These are phyloP conservation scores for Apocrypta bakeri DNA, from an alignment of 1,140 invertebrate species.

Conservation along the genomic window DNA sequence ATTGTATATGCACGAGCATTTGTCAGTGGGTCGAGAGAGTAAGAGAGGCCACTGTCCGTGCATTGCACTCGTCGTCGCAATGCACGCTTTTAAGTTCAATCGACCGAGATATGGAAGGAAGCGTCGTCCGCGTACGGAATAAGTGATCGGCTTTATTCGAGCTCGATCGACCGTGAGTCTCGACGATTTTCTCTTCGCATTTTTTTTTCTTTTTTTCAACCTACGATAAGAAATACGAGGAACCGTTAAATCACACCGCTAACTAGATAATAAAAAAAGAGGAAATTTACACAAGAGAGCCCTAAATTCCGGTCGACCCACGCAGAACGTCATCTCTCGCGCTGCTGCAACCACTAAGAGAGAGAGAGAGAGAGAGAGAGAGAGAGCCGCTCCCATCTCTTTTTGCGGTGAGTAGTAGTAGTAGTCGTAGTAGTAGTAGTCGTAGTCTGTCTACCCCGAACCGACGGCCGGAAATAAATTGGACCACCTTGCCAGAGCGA, in stretches of 20 bases:
- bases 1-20: not conserved
- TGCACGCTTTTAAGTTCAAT: constrained; percentile 39
- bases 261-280: not conserved
- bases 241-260: not conserved
- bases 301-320: constrained; percentile 13
- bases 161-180: not conserved
- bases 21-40: constrained; percentile 50
- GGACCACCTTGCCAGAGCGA: constrained; percentile 34
- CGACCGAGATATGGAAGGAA: constrained; percentile 36
- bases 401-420: not conserved
- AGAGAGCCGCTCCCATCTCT: not conserved
- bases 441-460: not conserved
- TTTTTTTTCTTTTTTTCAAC: not conserved
- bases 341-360: not conserved
- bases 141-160: constrained; percentile 11
- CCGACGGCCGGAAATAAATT: constrained; percentile 41
- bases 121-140: not conserved
- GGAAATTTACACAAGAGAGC: not conserved
- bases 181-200: not conserved
- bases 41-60: not conserved
- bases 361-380: too few species aligned
- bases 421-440: not conserved
- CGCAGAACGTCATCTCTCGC: not conserved
- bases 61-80: constrained; percentile 11
- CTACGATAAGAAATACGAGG: too few species aligned